Conservation (phyloP, 2,113 vertebrate genomes). For the Vombatus ursinus region DNA sequence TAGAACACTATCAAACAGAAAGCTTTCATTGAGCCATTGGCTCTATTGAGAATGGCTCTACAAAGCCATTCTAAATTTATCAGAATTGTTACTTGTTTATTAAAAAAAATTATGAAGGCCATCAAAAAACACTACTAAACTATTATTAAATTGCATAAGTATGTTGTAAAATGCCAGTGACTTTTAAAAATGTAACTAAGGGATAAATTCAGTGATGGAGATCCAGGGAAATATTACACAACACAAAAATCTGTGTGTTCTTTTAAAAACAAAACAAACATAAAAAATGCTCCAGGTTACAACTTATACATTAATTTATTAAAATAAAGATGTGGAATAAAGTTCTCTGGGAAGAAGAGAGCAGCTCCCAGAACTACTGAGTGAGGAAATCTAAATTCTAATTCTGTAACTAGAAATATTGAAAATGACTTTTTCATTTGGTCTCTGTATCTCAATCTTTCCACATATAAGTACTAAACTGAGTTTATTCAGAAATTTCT, state of each 20-base stretch:
- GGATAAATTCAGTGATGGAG: background rate
- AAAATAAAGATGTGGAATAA: conserved; percentile 7
- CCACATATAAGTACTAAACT: background rate
- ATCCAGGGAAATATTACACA: background rate
- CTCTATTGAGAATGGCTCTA: too few relatives aligned
- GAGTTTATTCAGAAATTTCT: background rate
- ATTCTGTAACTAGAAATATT: conserved; percentile 1
- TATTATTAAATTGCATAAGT: background rate
- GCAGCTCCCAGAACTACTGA: background rate
- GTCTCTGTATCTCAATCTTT: background rate
- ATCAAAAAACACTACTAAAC: background rate
- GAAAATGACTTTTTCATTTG: background rate
- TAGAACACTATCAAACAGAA: background rate
- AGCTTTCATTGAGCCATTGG: background rate
- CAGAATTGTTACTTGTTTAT: background rate
- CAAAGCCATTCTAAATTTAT: background rate
- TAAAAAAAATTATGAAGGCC: background rate
- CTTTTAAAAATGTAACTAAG: background rate
- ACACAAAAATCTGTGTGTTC: background rate
- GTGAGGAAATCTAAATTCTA: background rate
- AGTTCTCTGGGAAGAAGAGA: background rate
- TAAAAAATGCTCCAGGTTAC: conserved; percentile 2
- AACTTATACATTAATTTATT: conserved; percentile 13
- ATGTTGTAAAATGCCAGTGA: background rate
- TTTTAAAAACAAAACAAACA: background rate